A percentile compares a stretch with the other conserved stretches of the same genome.
phyloP scores from a whole-genome alignment of 37 sponge, comb jelly and placozoan species.

The Hormiphora californensis region DNA sequence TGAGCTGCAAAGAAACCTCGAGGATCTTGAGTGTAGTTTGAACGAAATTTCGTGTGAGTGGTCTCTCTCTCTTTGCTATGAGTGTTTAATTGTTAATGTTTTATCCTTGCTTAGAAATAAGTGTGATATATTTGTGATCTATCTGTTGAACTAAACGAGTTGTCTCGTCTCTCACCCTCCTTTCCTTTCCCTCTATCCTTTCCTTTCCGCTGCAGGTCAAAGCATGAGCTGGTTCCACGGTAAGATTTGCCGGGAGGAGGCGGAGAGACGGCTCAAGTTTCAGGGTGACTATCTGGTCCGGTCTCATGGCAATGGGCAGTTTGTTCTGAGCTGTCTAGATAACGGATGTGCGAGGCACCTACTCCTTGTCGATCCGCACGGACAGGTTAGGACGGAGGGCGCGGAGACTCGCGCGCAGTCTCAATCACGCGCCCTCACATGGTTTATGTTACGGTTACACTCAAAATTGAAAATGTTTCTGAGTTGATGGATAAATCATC shows the following conservation, averaged over 20 bases:
- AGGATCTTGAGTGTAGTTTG: constrained; percentile 24
- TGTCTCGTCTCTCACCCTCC: no score
- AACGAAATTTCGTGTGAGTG: constrained; percentile 3
- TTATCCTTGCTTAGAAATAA: no score
- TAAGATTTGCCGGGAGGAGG: constrained; percentile 49
- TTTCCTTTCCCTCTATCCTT: no score
- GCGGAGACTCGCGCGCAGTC: no score
- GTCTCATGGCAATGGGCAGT: constrained; percentile 51
- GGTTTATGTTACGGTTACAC: no score
- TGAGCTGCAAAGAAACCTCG: not conserved
- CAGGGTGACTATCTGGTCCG: constrained; percentile 54
- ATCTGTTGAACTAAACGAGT: no score
- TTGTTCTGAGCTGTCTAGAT: constrained; percentile 41
- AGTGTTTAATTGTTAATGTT: no score
- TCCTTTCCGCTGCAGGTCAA: not conserved
- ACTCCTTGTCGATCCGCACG: constrained; percentile 28
- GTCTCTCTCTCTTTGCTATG: no score
- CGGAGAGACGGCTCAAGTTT: constrained; percentile 21
- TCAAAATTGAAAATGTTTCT: no score
- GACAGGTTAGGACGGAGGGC: constrained; percentile 8
- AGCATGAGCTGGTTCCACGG: constrained; percentile 52
- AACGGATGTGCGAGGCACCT: constrained; percentile 5
- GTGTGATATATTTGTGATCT: no score
- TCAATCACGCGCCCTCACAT: no score
- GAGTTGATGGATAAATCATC: no score